Base-by-base conservation (phyloP, 2,113 vertebrate genomes). In the Pseudorectes ferrugineus region DNA sequence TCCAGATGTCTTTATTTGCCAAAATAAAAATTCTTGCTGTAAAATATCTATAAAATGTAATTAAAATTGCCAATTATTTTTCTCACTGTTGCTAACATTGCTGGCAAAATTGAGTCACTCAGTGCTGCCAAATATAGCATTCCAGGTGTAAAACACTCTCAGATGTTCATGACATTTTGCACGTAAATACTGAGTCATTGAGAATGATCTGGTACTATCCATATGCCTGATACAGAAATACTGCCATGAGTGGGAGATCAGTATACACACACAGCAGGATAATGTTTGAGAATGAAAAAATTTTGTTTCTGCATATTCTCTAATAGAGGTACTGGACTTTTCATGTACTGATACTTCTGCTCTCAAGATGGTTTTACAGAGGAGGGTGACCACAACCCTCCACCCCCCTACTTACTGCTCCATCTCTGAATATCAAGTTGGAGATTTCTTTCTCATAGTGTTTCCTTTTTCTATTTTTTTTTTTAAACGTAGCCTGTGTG, bases 181-280 rank as follows among this genome's bases (percentile, higher is more conserved):
- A 89, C 12, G 29, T 97, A 94, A 97, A 96, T 92, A 96, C 49
- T 97, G 97, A 97, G 90, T 96, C 95, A 96, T 79, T 89, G 94
- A 94, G 63, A 93, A 90, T 89, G 95, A 95, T 96, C 88, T 95
- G 80, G 93, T 92, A 90, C 86, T 80, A 93, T 87, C 90, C 93
- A 94, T 96, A 97, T 96, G 95, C 88, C 84, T 95, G 93, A 80
- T 95, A 88, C 92, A 94, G 86, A 92, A 97, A 94, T 95, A 95
- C 85, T 84, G 88, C 15, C 6, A 58, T 91, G 86, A 93, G 93
- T 90, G 76, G 94, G 93, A 93, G 94, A 92, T 80, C 78, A 84
- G 93, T 87, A 82, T 86, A 93, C 36, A 92, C 72, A 93, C 68
- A 91, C 3, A 31, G 75, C 42, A 90, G 70, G 73, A 49, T 72